These are phyloP conservation scores for Diogma glabrata DNA, from an alignment of 2,888 invertebrate genomes.

Conservation along the genomic window DNA sequence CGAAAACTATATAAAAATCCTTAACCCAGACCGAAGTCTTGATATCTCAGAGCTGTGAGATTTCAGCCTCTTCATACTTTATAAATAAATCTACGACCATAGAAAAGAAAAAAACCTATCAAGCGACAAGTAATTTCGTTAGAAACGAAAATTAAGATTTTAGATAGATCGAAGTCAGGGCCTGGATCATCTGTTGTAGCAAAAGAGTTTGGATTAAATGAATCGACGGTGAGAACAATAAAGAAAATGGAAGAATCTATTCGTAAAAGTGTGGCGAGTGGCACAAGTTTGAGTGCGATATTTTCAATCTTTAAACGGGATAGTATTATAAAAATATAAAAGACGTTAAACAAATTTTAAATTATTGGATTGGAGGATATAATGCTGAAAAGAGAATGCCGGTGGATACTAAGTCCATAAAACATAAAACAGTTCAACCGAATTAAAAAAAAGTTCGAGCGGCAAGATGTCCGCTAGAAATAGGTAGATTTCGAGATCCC, in stretches of 20 bases:
- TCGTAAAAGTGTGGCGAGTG: not conserved
- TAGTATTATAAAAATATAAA: not conserved
- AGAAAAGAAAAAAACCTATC: no score
- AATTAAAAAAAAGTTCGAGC: no score
- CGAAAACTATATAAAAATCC: no score
- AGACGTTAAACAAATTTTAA: not conserved
- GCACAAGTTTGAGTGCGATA: not conserved
- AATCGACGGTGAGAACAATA: not conserved
- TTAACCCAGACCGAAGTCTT: no score
- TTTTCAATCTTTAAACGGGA: not conserved
- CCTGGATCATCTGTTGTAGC: not conserved
- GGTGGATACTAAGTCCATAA: not conserved
- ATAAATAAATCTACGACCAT: no score
- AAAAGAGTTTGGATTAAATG: not conserved
- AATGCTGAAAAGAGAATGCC: not conserved
- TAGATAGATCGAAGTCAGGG: not conserved
- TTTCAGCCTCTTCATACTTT: no score
- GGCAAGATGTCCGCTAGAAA: no score
- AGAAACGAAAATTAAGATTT: not conserved
- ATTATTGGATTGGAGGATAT: not conserved
- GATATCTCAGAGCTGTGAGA: no score
- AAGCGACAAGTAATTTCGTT: not conserved
- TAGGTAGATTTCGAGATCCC: no score
- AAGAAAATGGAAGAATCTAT: not conserved
- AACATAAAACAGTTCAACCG: not conserved